Conservation (phyloP, 1,140 invertebrate genomes). For the Cotesia glomerata region DNA sequence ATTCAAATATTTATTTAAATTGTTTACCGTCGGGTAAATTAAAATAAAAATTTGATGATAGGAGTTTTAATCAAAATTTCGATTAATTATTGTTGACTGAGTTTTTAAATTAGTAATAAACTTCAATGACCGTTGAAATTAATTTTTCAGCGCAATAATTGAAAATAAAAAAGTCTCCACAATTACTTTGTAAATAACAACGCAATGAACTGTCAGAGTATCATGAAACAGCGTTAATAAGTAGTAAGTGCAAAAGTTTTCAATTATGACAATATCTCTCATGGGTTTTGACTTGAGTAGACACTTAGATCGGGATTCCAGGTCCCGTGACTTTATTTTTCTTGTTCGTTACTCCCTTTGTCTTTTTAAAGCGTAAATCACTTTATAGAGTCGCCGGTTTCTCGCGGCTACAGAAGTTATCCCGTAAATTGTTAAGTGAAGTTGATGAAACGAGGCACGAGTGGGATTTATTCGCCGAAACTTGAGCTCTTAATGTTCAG, state of each 20-base stretch:
- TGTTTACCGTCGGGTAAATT: no score
- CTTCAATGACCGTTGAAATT: no score
- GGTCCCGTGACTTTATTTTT: not conserved
- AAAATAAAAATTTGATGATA: no score
- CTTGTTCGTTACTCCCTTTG: not conserved
- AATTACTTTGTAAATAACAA: not conserved
- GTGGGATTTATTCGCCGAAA: slow-evolving; percentile 34
- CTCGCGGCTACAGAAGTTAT: slow-evolving; percentile 30
- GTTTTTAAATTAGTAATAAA: no score
- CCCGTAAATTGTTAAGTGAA: slow-evolving; percentile 38
- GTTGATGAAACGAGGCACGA: slow-evolving; percentile 40
- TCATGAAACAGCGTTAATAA: not conserved
- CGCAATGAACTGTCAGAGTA: not conserved
- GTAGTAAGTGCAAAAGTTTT: slow-evolving; percentile 22
- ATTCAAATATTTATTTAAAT: no score
- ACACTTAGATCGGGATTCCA: not conserved
- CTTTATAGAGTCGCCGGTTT: slow-evolving; percentile 28
- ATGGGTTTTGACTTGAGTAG: slow-evolving; percentile 9
- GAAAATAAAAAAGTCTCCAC: no score
- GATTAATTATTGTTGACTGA: no score
- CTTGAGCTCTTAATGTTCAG: slow-evolving; percentile 35
- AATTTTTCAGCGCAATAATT: no score
- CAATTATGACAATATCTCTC: slow-evolving; percentile 23
- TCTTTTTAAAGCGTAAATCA: slow-evolving; percentile 14
- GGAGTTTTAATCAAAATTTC: no score